phyloP scores from a whole-genome alignment of 2,113 vertebrate species.

The Gadus chalcogrammus region DNA sequence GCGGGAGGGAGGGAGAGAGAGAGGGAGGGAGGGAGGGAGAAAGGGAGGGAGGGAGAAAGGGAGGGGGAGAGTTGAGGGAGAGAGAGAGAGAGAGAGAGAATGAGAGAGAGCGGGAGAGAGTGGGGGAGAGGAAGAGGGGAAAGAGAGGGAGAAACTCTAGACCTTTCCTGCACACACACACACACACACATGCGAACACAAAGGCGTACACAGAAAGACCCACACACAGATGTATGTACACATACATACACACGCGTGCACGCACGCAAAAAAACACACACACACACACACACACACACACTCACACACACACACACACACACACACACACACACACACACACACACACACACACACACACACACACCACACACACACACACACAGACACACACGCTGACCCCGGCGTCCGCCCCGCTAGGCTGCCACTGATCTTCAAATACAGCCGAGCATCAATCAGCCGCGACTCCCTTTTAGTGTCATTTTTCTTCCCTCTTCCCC shows the following conservation, averaged over 20 bases:
- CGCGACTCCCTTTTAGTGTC: constrained; percentile 84
- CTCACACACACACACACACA: constrained; percentile 37
- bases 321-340: constrained; percentile 41
- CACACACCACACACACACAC: constrained; percentile 23
- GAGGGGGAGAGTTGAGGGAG: background rate
- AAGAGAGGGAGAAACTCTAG: background rate
- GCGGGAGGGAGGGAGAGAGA: constrained; percentile 30
- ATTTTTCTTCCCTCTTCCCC: constrained; percentile 74
- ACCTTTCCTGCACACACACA: constrained; percentile 15
- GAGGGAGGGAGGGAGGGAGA: no score
- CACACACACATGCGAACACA: constrained; percentile 45
- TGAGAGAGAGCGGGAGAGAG: constrained; percentile 12
- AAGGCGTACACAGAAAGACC: constrained; percentile 31
- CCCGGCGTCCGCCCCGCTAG: constrained; percentile 79
- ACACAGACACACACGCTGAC: constrained; percentile 68
- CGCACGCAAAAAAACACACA: constrained; percentile 8
- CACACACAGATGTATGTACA: constrained; percentile 42
- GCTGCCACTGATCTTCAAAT: constrained; percentile 90
- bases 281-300: constrained; percentile 6
- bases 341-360: constrained; percentile 17
- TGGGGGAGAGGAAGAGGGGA: background rate
- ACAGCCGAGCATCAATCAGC: constrained; percentile 89
- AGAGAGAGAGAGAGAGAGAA: constrained; percentile 19
- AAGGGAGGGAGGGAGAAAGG: background rate
- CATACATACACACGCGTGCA: constrained; percentile 45